A percentile compares a stretch with the other conserved stretches of the same genome.
Evolutionary conservation across 2,888 invertebrate species (phyloP).

Genomic region (Drosophila neutralis): DNA sequence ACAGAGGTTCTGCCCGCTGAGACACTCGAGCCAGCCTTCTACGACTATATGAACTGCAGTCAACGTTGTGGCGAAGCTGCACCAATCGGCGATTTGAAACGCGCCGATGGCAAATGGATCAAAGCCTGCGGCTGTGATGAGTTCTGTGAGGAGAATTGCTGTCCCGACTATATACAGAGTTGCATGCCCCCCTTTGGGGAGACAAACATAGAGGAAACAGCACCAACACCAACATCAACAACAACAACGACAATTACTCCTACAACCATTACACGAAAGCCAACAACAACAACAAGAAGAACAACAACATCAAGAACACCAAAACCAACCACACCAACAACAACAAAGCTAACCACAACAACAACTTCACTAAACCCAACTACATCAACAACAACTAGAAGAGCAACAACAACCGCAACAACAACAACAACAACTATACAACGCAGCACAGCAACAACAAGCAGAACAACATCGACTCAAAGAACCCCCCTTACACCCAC

Average conservation of each 20-base stretch:
- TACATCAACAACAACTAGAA: conserved; percentile 15
- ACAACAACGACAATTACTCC: conserved; percentile 17
- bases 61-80: conserved; percentile 34
- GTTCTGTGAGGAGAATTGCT: conserved; percentile 88
- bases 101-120: conserved; percentile 42
- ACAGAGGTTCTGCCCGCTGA: conserved; percentile 30
- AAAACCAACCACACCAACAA: neutral
- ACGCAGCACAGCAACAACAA: neutral
- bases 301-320: conserved; percentile 6
- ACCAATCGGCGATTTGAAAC: neutral
- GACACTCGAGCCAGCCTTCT: conserved; percentile 42
- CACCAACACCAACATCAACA: conserved; percentile 6
- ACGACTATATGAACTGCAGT: conserved; percentile 82
- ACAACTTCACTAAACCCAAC: neutral
- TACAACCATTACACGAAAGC: conserved; percentile 18
- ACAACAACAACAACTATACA: neutral
- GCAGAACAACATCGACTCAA: neutral
- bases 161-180: conserved; percentile 87
- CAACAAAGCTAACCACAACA: neutral
- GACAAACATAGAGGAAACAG: neutral
- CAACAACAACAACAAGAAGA: conserved; percentile 7
- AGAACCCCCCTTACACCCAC: neutral
- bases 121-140: conserved; percentile 87
- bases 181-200: conserved; percentile 14
- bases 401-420: neutral